Base-by-base conservation (phyloP, 2,888 invertebrate species). In the Melinaea marsaeus region DNA sequence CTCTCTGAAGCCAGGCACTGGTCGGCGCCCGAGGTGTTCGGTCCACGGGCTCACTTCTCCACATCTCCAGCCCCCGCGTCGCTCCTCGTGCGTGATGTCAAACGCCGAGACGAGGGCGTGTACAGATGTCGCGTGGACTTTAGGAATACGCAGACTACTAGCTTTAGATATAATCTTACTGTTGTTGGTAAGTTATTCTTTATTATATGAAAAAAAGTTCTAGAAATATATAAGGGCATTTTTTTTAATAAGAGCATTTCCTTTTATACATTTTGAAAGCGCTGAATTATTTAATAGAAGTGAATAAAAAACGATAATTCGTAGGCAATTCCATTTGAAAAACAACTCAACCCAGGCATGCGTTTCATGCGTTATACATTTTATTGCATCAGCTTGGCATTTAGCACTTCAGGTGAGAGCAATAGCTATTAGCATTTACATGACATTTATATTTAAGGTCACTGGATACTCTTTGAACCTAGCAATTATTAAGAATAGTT, bases 111-210 rank as follows among this genome's bases (percentile, higher is more conserved):
- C 86, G 96, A 97, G 84, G 97, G 97, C 77, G 94, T 96, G 74
- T 97, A 97, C 91, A 93, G 97, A 69, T 97, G 97, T 86, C 92
- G 97, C 69, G 95, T 97, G 72, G 97, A 97, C 92, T 97, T 97
- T 91, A 92, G 95, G 70, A 96, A 96, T 85, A 95, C 96, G 70
- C 97, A 97, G 88, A 97, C 97, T 67, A 94, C 96, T 82, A 96
- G 95, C 89, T 95, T 96, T 87, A 93, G 95, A 79, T 96, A 97
- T 90, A 96, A 97, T 89, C 94, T 97, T 78, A 96, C 96, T 69
- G 96, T 97, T 72, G 95, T 97, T 79, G 96, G 97, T 97, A 82
- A 95, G 95, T 72, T 9, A 46, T 6, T 5, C 47, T 22, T 33
- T 47, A n/a, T 13, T 58, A 58, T 11, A 45, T n/a, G 37, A 42